Evolutionary conservation across 1,140 invertebrate genomes (phyloP).

Genomic region (Apis dorsata): DNA sequence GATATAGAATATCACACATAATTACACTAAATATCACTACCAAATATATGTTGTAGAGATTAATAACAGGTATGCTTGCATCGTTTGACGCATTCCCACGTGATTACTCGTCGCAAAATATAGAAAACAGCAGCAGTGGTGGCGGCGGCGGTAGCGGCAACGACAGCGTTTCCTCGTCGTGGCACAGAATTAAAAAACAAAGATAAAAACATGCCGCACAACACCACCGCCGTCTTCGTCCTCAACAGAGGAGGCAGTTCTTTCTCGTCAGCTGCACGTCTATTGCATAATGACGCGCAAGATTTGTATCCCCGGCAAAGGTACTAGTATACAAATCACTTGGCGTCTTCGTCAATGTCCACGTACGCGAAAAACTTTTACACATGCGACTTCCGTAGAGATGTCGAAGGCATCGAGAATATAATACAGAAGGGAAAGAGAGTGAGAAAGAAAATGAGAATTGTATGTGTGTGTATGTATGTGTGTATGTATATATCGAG

Average conservation of each 20-base stretch:
- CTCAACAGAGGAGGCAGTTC: constrained; percentile 20
- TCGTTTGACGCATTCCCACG: constrained; percentile 69
- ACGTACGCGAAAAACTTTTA: constrained; percentile 58
- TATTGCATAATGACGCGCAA: constrained; percentile 73
- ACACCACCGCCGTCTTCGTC: constrained; percentile 44
- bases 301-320: constrained; percentile 45
- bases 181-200: constrained; percentile 48
- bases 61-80: constrained; percentile 46
- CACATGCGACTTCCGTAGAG: constrained; percentile 42
- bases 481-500: not conserved
- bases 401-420: constrained; percentile 45
- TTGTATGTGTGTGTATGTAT: not conserved
- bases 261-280: constrained; percentile 40
- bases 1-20: constrained; percentile 28
- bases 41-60: constrained; percentile 24
- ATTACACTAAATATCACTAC: constrained; percentile 41
- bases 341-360: constrained; percentile 44
- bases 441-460: constrained; percentile 12
- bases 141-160: constrained; percentile 9
- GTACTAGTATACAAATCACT: constrained; percentile 19
- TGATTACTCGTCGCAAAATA: constrained; percentile 59
- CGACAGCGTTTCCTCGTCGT: constrained; percentile 37
- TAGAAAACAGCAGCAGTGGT: constrained; percentile 15
- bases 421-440: constrained; percentile 26
- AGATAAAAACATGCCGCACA: constrained; percentile 57